Base-by-base conservation (phyloP, 1,140 invertebrate species). In the Ditylenchus dipsaci region DNA sequence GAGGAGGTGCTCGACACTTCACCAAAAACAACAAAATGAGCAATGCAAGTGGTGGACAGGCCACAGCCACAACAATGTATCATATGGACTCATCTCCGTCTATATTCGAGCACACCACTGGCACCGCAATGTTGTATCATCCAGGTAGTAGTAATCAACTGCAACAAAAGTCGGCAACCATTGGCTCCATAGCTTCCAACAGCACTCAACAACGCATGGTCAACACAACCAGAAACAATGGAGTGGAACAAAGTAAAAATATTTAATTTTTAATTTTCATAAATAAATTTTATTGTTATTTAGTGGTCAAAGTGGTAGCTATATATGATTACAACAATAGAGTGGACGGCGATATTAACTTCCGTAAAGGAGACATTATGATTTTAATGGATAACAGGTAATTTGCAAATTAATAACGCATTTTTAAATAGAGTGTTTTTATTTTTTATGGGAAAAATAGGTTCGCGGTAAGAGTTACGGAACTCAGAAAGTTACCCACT, bases 361-460 rank as follows among this genome's bases (percentile, higher is more conserved):
- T 75, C 26, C 87, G 89, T 71, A 83, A 83, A 63, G 81, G 77
- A 15, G 82, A 83, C 65, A 47, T 82, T 23, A 83, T 82, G 81
- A 64, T 80, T 42, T 45, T 82, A 8, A 60, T 82, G 60, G 80
- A 82, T 65, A 67, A 94, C 93, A 84, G 91, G 92, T 65, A 91
- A 93, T 84, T 88, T 90, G 29, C 33, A 38, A 38, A 38, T 38
- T 38, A 11, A 38, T n/a, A n/a, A n/a, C n/a, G n/a, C n/a, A n/a
- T 47, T 66, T 76, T 56, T 72, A 59, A 67, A 11, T 56, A 21
- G 27, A n/a, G 19, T 70, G 71, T 73, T 63, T 57, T 27, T 26
- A 23, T 21, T 15, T 17, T 19, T 63, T 19, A 30, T n/a, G n/a
- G n/a, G n/a, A n/a, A n/a, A n/a, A n/a, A n/a, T n/a, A n/a, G n/a